phyloP scores from a whole-genome alignment of 2,113 vertebrate species.

The Xiphophorus maculatus region DNA sequence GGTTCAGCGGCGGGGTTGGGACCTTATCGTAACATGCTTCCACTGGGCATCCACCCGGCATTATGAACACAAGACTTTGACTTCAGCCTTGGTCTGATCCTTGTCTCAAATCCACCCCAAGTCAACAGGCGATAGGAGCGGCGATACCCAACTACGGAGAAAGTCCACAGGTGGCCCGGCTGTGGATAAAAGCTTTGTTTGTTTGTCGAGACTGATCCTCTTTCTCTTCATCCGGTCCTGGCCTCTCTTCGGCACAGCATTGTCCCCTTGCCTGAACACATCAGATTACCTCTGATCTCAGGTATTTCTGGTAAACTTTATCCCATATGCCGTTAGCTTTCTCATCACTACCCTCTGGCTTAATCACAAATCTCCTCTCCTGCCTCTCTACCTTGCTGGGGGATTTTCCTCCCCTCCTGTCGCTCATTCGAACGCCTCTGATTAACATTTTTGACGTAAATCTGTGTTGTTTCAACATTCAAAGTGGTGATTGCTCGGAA shows the following conservation, averaged over 20 bases:
- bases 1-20: constrained; percentile 44
- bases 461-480: constrained; percentile 76
- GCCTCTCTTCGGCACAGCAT: constrained; percentile 56
- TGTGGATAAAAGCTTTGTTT: constrained; percentile 66
- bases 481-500: constrained; percentile 73
- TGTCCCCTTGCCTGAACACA: constrained; percentile 43
- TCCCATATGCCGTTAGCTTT: constrained; percentile 45
- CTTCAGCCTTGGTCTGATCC: constrained; percentile 65
- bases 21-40: constrained; percentile 50
- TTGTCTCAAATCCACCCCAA: constrained; percentile 71
- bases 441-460: constrained; percentile 81
- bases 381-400: constrained; percentile 30
- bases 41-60: constrained; percentile 53
- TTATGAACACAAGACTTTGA: constrained; percentile 71
- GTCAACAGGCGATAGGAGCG: constrained; percentile 67
- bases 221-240: constrained; percentile 59
- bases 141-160: constrained; percentile 59
- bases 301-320: constrained; percentile 64
- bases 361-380: constrained; percentile 14
- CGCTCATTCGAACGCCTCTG: constrained; percentile 50
- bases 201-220: constrained; percentile 62
- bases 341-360: constrained; percentile 34
- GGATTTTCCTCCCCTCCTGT: constrained; percentile 51
- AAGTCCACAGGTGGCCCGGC: constrained; percentile 58
- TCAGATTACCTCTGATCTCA: constrained; percentile 64